Evolutionary conservation across 2,113 vertebrate species (phyloP).

Genomic region (Rhagologus leucostigma): DNA sequence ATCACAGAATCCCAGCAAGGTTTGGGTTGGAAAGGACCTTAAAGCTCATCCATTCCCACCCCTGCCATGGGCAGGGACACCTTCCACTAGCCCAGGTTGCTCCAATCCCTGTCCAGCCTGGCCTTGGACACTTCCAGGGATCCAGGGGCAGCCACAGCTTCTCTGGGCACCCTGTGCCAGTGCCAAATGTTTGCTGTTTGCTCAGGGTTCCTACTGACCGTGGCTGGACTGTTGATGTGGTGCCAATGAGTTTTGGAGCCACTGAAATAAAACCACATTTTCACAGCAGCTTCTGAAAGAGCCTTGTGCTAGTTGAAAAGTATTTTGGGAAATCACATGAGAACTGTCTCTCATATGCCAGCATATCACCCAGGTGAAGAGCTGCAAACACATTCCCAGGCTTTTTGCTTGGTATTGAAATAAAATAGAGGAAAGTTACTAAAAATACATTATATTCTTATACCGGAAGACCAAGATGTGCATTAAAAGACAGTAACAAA

Average conservation of each 20-base stretch:
- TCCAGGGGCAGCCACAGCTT: not conserved
- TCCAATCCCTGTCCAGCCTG: not conserved
- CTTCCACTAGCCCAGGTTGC: fast-evolving
- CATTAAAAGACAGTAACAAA: not conserved
- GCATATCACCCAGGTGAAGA: not conserved
- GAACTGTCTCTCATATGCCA: not conserved
- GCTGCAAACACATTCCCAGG: not conserved
- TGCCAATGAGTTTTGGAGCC: not conserved
- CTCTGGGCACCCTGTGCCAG: not conserved
- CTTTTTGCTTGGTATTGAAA: not conserved
- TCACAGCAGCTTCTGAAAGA: not conserved
- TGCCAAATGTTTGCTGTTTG: not conserved
- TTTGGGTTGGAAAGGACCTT: not conserved
- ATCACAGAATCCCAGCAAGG: not conserved
- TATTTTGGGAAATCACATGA: not conserved
- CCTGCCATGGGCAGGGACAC: not conserved
- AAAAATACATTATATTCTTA: not conserved
- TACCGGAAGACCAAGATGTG: not conserved
- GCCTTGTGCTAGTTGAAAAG: not conserved
- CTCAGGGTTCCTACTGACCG: not conserved
- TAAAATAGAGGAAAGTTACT: not conserved
- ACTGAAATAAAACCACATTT: not conserved
- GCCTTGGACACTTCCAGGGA: not conserved
- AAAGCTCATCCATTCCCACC: fast-evolving
- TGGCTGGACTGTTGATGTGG: not conserved